A percentile compares a stretch with the other conserved stretches of the same genome.
phyloP scores from a whole-genome alignment of 2,113 vertebrate genomes.

The Ivindomyrus marchei region DNA sequence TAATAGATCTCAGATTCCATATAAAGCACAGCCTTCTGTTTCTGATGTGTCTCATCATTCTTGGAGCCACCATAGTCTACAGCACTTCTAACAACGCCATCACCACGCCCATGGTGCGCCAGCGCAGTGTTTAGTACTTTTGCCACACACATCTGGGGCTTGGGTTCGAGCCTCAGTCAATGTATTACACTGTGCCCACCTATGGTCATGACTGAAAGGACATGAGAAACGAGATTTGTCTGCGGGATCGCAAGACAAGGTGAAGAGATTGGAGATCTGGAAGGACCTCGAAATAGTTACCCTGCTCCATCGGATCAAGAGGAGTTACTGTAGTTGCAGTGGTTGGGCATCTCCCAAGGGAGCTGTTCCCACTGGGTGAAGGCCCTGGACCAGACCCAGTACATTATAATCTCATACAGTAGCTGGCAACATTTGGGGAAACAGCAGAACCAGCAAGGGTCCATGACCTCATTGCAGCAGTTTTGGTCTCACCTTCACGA shows the following conservation, averaged over 20 bases:
- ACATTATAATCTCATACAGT: not conserved
- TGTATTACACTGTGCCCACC: not conserved
- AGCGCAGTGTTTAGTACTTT: not conserved
- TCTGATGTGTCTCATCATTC: not conserved
- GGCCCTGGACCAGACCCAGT: not conserved
- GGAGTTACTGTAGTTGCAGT: not conserved
- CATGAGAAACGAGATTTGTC: not conserved
- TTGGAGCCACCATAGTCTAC: not conserved
- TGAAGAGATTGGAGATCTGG: not conserved
- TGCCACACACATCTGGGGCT: not conserved
- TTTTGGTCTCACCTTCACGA: not conserved
- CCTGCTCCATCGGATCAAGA: not conserved
- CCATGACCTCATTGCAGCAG: not conserved
- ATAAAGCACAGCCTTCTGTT: not conserved
- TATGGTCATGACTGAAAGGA: not conserved
- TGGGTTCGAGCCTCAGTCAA: not conserved
- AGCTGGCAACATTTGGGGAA: not conserved
- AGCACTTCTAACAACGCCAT: not conserved
- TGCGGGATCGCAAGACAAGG: not conserved
- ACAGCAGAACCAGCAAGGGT: not conserved
- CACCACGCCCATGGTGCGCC: not conserved
- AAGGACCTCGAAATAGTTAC: not conserved
- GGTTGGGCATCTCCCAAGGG: not conserved
- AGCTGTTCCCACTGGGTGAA: not conserved
- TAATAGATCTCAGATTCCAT: not conserved